Percentiles rank a stretch among this genome's conserved stretches.
Conservation (phyloP, 2,113 vertebrate species). For the Morone chrysops region DNA sequence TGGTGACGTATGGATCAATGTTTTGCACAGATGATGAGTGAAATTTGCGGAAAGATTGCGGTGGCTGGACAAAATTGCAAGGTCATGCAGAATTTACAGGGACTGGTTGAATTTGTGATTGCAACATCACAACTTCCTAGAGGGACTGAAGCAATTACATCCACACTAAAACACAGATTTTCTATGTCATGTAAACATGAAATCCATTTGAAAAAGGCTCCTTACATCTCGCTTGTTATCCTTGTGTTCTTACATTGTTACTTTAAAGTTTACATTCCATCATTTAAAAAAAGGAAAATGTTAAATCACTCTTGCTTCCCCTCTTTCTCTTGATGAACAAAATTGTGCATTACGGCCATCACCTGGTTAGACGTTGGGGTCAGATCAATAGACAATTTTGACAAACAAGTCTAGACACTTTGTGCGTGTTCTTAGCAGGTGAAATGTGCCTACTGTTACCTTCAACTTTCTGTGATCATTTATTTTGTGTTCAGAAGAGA, state of each 20-base stretch:
- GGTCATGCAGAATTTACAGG: too few species aligned
- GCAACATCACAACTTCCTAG: too few species aligned
- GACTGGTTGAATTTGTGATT: too few species aligned
- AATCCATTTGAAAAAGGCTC: background rate
- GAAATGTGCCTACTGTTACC: background rate
- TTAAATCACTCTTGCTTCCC: background rate
- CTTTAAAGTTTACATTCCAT: background rate
- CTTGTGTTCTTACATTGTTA: background rate
- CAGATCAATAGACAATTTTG: conserved; percentile 3
- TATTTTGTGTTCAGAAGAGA: background rate
- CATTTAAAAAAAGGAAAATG: background rate
- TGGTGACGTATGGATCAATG: too few species aligned
- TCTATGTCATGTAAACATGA: background rate
- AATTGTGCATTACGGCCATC: background rate
- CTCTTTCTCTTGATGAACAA: background rate
- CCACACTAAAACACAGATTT: background rate
- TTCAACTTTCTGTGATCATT: background rate
- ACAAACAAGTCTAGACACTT: background rate
- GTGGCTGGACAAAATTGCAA: too few species aligned
- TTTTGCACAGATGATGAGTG: too few species aligned
- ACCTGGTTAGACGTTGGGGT: background rate
- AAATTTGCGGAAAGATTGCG: too few species aligned
- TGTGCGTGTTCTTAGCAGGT: background rate
- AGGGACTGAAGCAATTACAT: background rate
- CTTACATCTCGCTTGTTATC: conserved; percentile 1